These are phyloP conservation scores for Drosophila pseudotalamancana DNA, from an alignment of 2,888 invertebrate species.

Conservation along the genomic window DNA sequence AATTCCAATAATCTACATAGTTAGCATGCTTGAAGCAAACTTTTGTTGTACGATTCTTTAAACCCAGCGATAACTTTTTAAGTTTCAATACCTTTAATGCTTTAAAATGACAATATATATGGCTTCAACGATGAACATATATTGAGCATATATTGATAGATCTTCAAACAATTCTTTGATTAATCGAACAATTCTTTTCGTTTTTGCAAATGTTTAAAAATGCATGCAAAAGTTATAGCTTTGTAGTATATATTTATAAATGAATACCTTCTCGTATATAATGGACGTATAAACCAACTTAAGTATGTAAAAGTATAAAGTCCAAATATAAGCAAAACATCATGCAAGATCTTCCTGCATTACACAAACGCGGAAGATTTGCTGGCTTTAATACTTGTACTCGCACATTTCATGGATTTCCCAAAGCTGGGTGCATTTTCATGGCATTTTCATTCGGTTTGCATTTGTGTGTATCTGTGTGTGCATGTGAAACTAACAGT, in stretches of 20 bases:
- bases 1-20: too few species aligned
- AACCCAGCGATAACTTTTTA: too few species aligned
- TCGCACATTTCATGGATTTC: slow-evolving; percentile 72
- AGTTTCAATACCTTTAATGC: too few species aligned
- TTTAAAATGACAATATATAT: too few species aligned
- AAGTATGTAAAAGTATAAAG: background rate
- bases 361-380: slow-evolving; percentile 81
- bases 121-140: too few species aligned
- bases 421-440: slow-evolving; percentile 65
- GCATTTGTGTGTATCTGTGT: slow-evolving; percentile 14
- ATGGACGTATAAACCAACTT: too few species aligned
- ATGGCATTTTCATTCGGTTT: slow-evolving; percentile 71
- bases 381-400: slow-evolving; percentile 54
- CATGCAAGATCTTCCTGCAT: slow-evolving; percentile 79
- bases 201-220: too few species aligned
- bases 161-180: too few species aligned
- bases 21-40: too few species aligned
- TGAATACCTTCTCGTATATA: background rate
- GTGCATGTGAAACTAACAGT: slow-evolving; percentile 73
- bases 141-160: too few species aligned
- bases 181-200: too few species aligned
- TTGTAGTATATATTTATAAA: background rate
- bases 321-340: slow-evolving; percentile 49
- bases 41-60: too few species aligned
- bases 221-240: background rate